Evolutionary conservation across 1,140 invertebrate genomes (phyloP).

Genomic region (Panulirus ornatus): DNA sequence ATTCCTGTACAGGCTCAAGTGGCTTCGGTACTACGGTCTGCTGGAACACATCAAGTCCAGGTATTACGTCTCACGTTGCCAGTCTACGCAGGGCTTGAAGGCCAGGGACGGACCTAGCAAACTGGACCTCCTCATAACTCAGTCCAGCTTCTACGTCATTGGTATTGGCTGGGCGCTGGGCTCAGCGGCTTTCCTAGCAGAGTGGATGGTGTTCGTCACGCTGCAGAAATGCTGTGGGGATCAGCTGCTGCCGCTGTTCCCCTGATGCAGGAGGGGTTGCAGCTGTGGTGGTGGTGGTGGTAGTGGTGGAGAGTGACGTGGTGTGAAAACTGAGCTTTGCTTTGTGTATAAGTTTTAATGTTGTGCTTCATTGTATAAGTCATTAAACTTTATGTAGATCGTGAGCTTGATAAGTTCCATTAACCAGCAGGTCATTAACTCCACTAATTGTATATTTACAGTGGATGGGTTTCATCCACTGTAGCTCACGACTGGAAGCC

Average conservation of each 20-base stretch:
- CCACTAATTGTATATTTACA: too few species aligned
- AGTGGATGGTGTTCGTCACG: neutral
- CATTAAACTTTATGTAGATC: too few species aligned
- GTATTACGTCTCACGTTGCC: conserved; percentile 16
- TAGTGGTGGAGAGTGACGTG: neutral
- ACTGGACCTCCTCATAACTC: conserved; percentile 17
- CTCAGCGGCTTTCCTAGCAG: neutral
- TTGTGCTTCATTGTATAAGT: too few species aligned
- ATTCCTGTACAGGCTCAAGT: conserved; percentile 27
- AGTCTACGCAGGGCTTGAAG: neutral
- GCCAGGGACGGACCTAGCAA: neutral
- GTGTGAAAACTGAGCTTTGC: too few species aligned
- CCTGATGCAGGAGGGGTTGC: neutral
- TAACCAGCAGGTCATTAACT: too few species aligned
- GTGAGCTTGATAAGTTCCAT: too few species aligned
- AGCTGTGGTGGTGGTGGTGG: neutral
- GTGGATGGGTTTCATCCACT: too few species aligned
- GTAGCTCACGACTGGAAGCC: too few species aligned
- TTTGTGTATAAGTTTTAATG: too few species aligned
- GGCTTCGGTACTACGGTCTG: conserved; percentile 36
- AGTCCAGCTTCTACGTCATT: conserved; percentile 13
- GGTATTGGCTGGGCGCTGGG: neutral
- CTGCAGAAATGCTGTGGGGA: neutral
- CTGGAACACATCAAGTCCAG: conserved; percentile 37
- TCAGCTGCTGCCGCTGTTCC: neutral